A percentile compares a stretch with the other conserved stretches of the same genome.
Evolutionary conservation across 2,113 vertebrate genomes (phyloP).

Genomic region (Phocoena sinus): DNA sequence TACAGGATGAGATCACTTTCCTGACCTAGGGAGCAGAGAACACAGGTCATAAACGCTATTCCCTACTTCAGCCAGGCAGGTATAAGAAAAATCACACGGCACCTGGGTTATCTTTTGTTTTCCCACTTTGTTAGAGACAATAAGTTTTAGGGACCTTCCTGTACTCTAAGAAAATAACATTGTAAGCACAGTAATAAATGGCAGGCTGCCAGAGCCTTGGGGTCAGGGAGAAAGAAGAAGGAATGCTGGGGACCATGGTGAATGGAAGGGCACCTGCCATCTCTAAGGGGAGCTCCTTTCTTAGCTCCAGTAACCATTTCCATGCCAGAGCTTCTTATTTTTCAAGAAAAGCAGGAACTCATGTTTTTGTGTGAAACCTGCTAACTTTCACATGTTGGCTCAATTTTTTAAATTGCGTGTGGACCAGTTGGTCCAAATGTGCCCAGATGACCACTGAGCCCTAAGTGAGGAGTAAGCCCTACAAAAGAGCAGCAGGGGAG

Average conservation of each 20-base stretch:
- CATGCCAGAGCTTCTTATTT: background rate
- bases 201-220: background rate
- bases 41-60: background rate
- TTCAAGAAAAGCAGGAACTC: background rate
- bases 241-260: background rate
- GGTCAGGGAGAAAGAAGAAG: background rate
- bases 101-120: background rate
- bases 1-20: background rate
- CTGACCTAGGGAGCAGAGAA: background rate
- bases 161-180: background rate
- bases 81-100: background rate
- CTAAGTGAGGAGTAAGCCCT: background rate
- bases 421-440: background rate
- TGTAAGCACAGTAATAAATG: background rate
- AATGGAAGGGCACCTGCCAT: background rate
- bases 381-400: background rate
- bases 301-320: background rate
- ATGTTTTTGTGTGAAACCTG: background rate
- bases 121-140: background rate
- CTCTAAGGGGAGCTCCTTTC: background rate
- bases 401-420: background rate
- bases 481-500: background rate
- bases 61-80: background rate
- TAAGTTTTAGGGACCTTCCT: background rate
- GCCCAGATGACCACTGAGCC: background rate